Conservation (phyloP, 2,113 vertebrate genomes). For the Peromyscus polionotus region DNA sequence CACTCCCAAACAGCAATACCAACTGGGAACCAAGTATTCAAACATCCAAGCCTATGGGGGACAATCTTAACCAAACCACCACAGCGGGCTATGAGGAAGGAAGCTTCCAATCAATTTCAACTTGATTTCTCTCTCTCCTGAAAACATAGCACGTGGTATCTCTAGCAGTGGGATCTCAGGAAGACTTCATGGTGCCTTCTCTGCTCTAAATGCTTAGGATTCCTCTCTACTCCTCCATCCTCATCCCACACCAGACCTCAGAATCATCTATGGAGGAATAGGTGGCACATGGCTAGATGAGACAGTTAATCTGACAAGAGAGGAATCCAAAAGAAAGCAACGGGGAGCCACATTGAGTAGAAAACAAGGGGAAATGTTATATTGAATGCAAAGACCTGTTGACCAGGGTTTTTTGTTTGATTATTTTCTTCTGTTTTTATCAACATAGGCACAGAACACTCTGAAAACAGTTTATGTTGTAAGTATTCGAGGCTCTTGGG, state of each 20-base stretch:
- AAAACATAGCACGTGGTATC: not conserved
- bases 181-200: not conserved
- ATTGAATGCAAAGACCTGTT: not conserved
- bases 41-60: not conserved
- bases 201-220: not conserved
- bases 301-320: not conserved
- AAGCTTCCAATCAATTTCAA: not conserved
- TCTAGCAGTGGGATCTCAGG: not conserved
- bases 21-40: not conserved
- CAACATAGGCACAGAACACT: not conserved
- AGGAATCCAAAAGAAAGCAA: not conserved
- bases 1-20: not conserved
- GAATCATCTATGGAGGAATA: not conserved
- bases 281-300: not conserved
- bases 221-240: not conserved
- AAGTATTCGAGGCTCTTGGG: not conserved
- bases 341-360: not conserved
- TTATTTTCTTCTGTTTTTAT: not conserved
- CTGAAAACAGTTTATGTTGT: not conserved
- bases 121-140: not conserved
- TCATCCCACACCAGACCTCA: not conserved
- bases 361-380: not conserved
- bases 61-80: not conserved
- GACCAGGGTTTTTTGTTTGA: not conserved
- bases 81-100: not conserved